Percentiles rank a stretch among this genome's conserved stretches.
These are phyloP conservation scores for Psilanteris sp. DNA, from an alignment of 1,140 invertebrate genomes.

Conservation along the genomic window DNA sequence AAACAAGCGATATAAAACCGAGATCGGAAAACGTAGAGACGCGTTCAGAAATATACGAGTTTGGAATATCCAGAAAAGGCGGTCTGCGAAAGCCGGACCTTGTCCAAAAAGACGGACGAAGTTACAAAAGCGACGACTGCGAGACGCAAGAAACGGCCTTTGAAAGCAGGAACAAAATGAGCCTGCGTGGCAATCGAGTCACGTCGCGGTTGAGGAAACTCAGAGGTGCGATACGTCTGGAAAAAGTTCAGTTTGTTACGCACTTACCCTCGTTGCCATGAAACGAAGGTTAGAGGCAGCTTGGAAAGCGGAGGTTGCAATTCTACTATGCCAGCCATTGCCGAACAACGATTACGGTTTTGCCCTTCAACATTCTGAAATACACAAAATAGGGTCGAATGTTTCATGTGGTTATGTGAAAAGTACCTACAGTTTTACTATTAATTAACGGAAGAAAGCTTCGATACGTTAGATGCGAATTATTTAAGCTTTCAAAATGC, in stretches of 20 bases:
- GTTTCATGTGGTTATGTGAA: conserved; percentile 13
- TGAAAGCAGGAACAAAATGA: conserved; percentile 58
- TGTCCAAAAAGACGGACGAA: conserved; percentile 48
- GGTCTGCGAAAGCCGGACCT: conserved; percentile 65
- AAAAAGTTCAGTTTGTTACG: conserved; percentile 62
- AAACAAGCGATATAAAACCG: conserved; percentile 53
- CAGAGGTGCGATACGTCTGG: conserved; percentile 58
- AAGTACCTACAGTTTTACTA: conserved; percentile 17
- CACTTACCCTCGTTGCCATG: conserved; percentile 75
- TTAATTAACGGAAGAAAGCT: conserved; percentile 9
- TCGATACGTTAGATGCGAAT: background rate
- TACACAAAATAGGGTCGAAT: conserved; percentile 23
- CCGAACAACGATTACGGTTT: conserved; percentile 56
- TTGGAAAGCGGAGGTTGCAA: conserved; percentile 60
- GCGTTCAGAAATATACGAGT: conserved; percentile 68
- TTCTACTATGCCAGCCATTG: conserved; percentile 71
- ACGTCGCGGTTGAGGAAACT: conserved; percentile 53
- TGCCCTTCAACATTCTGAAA: conserved; percentile 71
- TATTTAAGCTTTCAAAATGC: background rate
- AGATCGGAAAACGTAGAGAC: conserved; percentile 27
- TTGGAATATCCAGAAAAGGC: conserved; percentile 72
- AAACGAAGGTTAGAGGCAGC: conserved; percentile 65
- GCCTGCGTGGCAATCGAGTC: conserved; percentile 51
- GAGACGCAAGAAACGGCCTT: conserved; percentile 38
- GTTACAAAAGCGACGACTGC: conserved; percentile 5